These are phyloP conservation scores for Tauraco hartlaubi DNA, from an alignment of 2,797 vertebrate species.

Conservation along the genomic window DNA sequence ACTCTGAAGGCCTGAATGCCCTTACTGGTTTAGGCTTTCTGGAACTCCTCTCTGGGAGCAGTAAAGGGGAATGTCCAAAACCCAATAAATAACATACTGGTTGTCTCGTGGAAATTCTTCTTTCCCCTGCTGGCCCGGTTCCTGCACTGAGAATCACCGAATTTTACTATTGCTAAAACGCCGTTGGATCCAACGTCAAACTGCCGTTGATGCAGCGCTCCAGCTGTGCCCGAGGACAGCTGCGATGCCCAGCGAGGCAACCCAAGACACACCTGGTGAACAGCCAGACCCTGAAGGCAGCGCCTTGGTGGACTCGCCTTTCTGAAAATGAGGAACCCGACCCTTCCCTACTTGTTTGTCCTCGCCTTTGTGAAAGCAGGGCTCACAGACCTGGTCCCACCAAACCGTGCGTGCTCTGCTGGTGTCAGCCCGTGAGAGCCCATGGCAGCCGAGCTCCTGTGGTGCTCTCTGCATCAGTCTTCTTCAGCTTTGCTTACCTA, in stretches of 20 bases:
- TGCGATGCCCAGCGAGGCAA: background rate
- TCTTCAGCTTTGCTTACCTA: background rate
- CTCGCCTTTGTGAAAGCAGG: background rate
- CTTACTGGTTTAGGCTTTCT: background rate
- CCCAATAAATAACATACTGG: background rate
- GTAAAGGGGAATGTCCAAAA: background rate
- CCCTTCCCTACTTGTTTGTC: background rate
- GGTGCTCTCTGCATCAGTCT: background rate
- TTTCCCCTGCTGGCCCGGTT: background rate
- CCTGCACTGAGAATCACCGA: background rate
- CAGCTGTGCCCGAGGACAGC: background rate
- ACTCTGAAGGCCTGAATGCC: constrained; percentile 10
- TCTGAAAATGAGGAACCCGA: background rate
- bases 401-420: background rate
- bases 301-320: background rate
- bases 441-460: background rate
- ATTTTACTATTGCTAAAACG: background rate
- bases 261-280: rapidly evolving
- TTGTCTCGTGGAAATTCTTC: background rate
- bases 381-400: background rate
- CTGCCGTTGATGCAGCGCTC: rapidly evolving
- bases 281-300: background rate
- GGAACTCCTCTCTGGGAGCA: constrained; percentile 36
- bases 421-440: background rate
- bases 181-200: background rate